Conservation (phyloP, 2,888 invertebrate genomes). For the Timema cristinae region DNA sequence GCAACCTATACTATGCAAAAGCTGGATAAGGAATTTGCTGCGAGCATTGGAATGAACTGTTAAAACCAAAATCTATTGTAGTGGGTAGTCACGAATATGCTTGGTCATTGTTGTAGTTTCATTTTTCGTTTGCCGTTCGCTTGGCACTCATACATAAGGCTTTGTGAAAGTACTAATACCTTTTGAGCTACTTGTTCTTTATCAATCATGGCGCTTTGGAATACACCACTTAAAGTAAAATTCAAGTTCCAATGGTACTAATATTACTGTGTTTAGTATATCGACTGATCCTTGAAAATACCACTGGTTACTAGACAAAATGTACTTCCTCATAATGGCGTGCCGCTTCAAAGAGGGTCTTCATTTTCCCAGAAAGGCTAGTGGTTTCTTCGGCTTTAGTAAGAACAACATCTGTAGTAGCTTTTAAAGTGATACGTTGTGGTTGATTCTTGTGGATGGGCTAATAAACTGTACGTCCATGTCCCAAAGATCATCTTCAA, state of each 20-base stretch:
- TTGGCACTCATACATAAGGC: constrained; percentile 11
- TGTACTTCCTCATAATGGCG: not conserved
- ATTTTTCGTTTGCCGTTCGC: constrained; percentile 8
- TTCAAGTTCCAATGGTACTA: constrained; percentile 1
- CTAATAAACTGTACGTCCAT: not conserved
- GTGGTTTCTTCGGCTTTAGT: not conserved
- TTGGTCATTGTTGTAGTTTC: constrained; percentile 1
- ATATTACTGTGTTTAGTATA: not conserved
- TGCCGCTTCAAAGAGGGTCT: not conserved
- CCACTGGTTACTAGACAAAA: constrained; percentile 4
- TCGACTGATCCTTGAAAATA: constrained; percentile 5
- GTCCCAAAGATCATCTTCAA: constrained; percentile 6
- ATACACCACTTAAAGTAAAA: not conserved
- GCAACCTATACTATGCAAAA: constrained; percentile 17
- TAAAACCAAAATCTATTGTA: constrained; percentile 9
- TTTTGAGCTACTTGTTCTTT: constrained; percentile 5
- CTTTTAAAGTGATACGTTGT: constrained; percentile 4
- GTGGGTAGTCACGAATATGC: constrained; percentile 1
- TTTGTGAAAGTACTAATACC: constrained; percentile 11
- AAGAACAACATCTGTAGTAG: not conserved
- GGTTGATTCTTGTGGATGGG: not conserved
- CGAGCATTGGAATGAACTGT: constrained; percentile 8
- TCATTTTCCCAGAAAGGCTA: constrained; percentile 1
- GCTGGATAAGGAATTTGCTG: constrained; percentile 18
- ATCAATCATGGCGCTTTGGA: not conserved